Conservation (phyloP, 2,113 vertebrate species). For the Gnathonemus longibarbis region DNA sequence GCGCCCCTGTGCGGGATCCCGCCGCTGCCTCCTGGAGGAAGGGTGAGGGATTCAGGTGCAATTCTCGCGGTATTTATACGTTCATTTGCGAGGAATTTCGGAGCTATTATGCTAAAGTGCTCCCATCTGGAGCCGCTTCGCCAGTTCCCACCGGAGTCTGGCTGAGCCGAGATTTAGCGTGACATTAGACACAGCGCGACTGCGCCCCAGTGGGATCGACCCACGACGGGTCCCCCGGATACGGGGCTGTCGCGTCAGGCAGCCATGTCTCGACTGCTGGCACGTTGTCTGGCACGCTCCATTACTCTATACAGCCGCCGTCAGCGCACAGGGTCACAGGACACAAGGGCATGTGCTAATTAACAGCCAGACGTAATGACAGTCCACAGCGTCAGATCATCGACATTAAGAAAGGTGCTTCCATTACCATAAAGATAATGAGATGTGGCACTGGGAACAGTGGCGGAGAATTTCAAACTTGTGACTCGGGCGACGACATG, state of each 20-base stretch:
- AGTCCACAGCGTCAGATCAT: background rate
- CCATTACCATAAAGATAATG: background rate
- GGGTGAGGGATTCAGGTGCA: conserved; percentile 50
- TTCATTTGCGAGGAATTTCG: conserved; percentile 63
- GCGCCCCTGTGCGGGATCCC: background rate
- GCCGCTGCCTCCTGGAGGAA: background rate
- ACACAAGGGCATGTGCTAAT: background rate
- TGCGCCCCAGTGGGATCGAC: background rate
- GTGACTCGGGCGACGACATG: background rate
- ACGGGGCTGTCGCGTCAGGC: background rate
- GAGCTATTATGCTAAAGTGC: conserved; percentile 61
- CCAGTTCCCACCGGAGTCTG: conserved; percentile 52
- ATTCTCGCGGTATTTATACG: conserved; percentile 56
- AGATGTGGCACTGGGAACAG: background rate
- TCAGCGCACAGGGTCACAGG: background rate
- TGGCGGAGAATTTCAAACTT: background rate
- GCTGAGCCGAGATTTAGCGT: conserved; percentile 7
- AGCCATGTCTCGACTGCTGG: background rate
- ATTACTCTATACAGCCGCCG: background rate
- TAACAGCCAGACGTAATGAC: background rate
- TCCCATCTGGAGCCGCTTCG: conserved; percentile 62
- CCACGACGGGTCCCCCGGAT: background rate
- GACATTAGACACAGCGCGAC: background rate
- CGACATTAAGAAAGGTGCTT: background rate
- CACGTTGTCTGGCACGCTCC: background rate